Conservation (phyloP, 2,113 vertebrate genomes). For the Hemicordylus capensis region DNA sequence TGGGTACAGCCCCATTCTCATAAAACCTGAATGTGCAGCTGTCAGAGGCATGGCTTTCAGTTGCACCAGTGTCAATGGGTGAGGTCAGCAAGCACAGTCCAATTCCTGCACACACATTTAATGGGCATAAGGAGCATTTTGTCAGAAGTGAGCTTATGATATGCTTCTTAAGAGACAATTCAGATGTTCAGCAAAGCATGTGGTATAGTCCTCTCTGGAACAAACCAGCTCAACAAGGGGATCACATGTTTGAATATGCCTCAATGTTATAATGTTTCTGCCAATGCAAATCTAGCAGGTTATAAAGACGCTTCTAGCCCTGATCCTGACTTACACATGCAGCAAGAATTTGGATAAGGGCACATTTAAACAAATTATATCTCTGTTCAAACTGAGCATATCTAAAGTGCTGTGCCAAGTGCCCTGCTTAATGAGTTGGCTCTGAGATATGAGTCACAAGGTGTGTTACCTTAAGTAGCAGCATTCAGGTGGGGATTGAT, state of each 20-base stretch:
- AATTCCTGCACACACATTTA: too few species aligned
- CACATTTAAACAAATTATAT: not conserved
- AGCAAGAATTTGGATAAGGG: not conserved
- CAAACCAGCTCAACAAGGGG: not conserved
- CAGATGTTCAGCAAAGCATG: not conserved
- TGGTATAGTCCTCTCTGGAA: not conserved
- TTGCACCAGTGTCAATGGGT: too few species aligned
- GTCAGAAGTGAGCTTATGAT: too few species aligned
- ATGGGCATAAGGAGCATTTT: too few species aligned
- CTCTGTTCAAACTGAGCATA: not conserved
- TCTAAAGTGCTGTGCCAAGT: not conserved
- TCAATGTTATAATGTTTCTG: not conserved
- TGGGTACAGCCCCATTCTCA: too few species aligned
- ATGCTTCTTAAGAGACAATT: not conserved
- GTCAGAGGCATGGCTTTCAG: too few species aligned
- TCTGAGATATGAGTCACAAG: not conserved
- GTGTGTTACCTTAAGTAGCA: not conserved
- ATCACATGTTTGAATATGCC: not conserved
- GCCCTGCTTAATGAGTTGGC: not conserved
- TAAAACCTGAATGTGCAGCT: too few species aligned
- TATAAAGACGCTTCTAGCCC: not conserved
- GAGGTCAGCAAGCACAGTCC: too few species aligned
- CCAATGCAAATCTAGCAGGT: not conserved
- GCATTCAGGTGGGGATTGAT: not conserved
- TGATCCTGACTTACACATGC: not conserved